Evolutionary conservation across 2,113 vertebrate species (phyloP).

Genomic region (Ascaphus truei): DNA sequence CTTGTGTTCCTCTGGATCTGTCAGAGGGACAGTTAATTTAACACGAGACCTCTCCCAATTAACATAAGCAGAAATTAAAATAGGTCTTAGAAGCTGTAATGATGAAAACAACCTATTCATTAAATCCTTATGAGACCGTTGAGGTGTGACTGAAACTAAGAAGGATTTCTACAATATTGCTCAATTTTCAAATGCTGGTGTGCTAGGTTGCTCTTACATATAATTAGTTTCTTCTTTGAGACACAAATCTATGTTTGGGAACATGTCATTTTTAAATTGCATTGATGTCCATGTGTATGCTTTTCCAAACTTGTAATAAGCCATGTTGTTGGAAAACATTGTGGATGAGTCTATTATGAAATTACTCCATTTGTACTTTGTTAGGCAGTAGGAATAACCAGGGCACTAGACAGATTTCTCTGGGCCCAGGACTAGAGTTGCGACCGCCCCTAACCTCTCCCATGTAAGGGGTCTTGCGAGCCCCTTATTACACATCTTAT

Average conservation of each 20-base stretch:
- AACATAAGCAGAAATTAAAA: too few species aligned
- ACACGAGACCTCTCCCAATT: neutral
- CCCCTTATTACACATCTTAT: too few species aligned
- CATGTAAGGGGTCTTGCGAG: too few species aligned
- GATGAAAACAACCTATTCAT: neutral
- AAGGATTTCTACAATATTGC: neutral
- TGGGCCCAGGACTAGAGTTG: too few species aligned
- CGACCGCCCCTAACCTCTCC: too few species aligned
- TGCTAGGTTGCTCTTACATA: neutral
- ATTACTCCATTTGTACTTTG: too few species aligned
- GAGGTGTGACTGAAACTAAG: neutral
- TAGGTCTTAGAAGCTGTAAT: too few species aligned
- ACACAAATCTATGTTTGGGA: neutral
- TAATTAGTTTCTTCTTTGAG: too few species aligned
- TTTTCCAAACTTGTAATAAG: neutral
- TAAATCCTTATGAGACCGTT: neutral
- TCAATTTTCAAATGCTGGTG: neutral
- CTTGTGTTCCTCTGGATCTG: neutral
- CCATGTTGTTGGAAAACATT: too few species aligned
- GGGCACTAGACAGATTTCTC: too few species aligned
- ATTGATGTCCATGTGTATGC: neutral
- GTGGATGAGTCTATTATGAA: too few species aligned
- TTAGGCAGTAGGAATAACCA: too few species aligned
- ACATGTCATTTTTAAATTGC: neutral
- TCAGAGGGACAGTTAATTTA: neutral